Evolutionary conservation across 2,113 vertebrate genomes (phyloP), one percentile per base, ranked within the genome.

Genomic region (Grus americana): DNA sequence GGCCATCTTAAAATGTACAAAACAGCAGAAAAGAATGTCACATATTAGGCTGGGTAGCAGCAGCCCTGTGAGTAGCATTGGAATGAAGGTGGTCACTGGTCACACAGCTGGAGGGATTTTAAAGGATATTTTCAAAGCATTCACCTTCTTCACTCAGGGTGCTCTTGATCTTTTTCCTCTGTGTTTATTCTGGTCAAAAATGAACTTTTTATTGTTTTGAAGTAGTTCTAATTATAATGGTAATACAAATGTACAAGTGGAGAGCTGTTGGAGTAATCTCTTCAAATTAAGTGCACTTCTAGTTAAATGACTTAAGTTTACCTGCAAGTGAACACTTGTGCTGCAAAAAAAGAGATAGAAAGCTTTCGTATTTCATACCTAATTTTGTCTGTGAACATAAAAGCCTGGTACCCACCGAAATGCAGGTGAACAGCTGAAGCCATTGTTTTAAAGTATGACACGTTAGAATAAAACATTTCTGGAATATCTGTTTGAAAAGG

Each of bases 211-310:
- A 90, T 88, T 97, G 24, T 93, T 95, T 96, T 94, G 90, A 92
- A 91, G 80, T 90, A 73, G 80, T 80, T 91, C 66, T 95, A 97
- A 97, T 97, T 97, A 94, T 86, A 81, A 59, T 47, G 57, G 75
- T 71, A 96, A 95, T 95, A 94, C 68, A 96, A 93, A 88, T 47
- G 61, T 93, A 58, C 34, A 76, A 96, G 85, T 88, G 68, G 86
- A 95, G 95, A 97, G 91, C 82, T 93, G 79, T 93, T 95, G 84
- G 92, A 97, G 86, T 92, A 90, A 94, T 95, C 93, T 95, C 96
- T 95, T 97, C 91, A 94, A 97, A 97, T 97, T 97, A 97, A 97
- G 92, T 88, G 92, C 86, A 95, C 96, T 97, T 96, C 82, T 93
- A 40, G 65, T 93, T 94, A 95, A 96, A 95, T 95, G 87, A 91